Evolutionary conservation across 2,888 invertebrate species (phyloP), one percentile per base, ranked within the genome.

Genomic region (Priocnemis perturbator): DNA sequence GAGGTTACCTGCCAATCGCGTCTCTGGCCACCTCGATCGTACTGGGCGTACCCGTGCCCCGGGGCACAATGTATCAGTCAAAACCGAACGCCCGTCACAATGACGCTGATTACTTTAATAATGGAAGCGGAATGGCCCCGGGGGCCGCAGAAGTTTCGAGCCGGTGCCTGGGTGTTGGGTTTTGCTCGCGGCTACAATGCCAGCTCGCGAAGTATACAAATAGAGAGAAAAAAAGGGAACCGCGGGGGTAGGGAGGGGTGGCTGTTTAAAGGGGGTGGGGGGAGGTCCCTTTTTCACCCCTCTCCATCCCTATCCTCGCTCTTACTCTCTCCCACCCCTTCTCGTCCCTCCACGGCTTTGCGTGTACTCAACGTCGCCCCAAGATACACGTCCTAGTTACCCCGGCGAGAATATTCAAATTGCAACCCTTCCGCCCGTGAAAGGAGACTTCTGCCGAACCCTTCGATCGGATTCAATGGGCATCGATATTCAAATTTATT

Each of bases 401-500:
- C 86, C 86, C 85, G 77, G 83, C 81, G 86, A 85, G 86, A 88
- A 89, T 89, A 89, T 89, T 89, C 87, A 88, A 89, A 89, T 88
- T 83, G 86, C 84, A 87, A 88, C 88, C 88, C 88, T 88, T 76
- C 76, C 79, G 81, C 56, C 72, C 75, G 82, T 83, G 85, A 85
- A 84, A 84, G 78, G 81, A 79, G 85, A 85, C 81, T 79, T 81
- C 81, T 81, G 82, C 81, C 81, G 78, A 77, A 86, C 87, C 88
- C 88, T 89, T 89, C 89, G 88, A 89, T 89, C 83, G 84, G 83
- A 88, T 88, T 89, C 88, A 89, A 89, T 89, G 83, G 88, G 88
- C 88, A 89, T 89, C 89, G 89, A 89, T 89, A 89, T 89, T 89
- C 89, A 89, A 89, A 89, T 89, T 88, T 88, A 87, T 88, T 88